Percentiles rank a stretch among this genome's conserved stretches.
Conservation (phyloP, 2,888 invertebrate genomes). For the Chorisops tibialis region DNA sequence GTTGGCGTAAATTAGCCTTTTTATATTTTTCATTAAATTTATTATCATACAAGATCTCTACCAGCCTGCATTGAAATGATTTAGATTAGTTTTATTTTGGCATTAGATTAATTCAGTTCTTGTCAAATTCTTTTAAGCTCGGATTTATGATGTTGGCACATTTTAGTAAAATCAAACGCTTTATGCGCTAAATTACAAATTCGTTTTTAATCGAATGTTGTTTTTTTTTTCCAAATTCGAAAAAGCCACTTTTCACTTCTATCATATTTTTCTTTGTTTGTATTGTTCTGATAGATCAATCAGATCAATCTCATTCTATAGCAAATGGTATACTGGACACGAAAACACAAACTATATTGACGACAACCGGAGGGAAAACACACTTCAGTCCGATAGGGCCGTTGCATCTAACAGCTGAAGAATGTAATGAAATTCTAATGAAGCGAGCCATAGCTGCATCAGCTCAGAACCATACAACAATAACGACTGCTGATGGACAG, state of each 20-base stretch:
- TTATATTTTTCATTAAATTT: too few species aligned
- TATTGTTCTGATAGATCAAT: constrained; percentile 52
- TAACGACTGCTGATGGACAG: constrained; percentile 50
- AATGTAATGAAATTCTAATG: constrained; percentile 75
- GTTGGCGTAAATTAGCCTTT: too few species aligned
- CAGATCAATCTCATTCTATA: constrained; percentile 47
- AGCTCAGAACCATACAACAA: constrained; percentile 52
- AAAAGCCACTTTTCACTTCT: constrained; percentile 13
- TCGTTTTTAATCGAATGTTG: not conserved
- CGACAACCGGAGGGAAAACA: constrained; percentile 48
- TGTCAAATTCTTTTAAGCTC: too few species aligned
- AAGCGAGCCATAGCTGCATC: constrained; percentile 69
- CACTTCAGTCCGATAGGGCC: constrained; percentile 71
- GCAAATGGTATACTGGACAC: constrained; percentile 52
- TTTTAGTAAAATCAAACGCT: too few species aligned
- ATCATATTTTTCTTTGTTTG: constrained; percentile 35
- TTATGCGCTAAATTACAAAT: not conserved
- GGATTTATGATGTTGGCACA: too few species aligned
- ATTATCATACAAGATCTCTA: too few species aligned
- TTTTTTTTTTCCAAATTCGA: constrained; percentile 29
- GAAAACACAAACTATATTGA: constrained; percentile 52
- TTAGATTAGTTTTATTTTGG: too few species aligned
- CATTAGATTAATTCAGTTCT: too few species aligned
- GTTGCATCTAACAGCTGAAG: constrained; percentile 69
- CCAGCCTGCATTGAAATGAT: too few species aligned